Evolutionary conservation across 2,113 vertebrate genomes (phyloP).

Genomic region (Cephalopterus ornatus): DNA sequence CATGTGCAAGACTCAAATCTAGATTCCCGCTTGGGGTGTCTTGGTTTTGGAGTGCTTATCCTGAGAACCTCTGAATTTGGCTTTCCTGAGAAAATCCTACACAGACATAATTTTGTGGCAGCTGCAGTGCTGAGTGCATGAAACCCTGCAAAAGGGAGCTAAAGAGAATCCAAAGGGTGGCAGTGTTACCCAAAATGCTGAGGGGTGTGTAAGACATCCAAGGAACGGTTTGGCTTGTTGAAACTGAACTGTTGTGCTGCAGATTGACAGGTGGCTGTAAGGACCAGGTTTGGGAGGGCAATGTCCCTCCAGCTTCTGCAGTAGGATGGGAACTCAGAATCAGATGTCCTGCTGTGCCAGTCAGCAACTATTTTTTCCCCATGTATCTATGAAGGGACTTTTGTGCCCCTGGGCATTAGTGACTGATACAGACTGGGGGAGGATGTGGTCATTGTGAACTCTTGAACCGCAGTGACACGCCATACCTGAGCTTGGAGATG

Average conservation of each 20-base stretch:
- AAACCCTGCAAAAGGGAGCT: neutral
- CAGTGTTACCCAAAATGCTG: neutral
- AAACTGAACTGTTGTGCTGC: neutral
- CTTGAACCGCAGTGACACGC: neutral
- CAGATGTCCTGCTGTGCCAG: neutral
- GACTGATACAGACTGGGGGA: rapidly evolving
- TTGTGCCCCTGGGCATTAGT: neutral
- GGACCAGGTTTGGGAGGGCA: neutral
- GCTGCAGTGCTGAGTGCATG: neutral
- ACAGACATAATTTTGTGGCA: neutral
- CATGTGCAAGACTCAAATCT: neutral
- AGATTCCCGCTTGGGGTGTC: neutral
- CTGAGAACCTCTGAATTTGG: neutral
- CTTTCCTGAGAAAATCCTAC: neutral
- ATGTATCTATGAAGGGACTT: neutral
- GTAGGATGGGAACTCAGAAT: neutral
- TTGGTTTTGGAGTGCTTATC: neutral
- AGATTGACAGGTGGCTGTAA: neutral
- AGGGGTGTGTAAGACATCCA: neutral
- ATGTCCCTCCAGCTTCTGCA: neutral
- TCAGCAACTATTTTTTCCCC: neutral
- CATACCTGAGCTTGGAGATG: neutral
- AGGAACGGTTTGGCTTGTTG: neutral
- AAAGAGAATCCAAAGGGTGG: neutral
- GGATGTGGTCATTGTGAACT: neutral